These are phyloP conservation scores for Pteruthius melanotis DNA, from an alignment of 2,113 vertebrate species.

Conservation along the genomic window DNA sequence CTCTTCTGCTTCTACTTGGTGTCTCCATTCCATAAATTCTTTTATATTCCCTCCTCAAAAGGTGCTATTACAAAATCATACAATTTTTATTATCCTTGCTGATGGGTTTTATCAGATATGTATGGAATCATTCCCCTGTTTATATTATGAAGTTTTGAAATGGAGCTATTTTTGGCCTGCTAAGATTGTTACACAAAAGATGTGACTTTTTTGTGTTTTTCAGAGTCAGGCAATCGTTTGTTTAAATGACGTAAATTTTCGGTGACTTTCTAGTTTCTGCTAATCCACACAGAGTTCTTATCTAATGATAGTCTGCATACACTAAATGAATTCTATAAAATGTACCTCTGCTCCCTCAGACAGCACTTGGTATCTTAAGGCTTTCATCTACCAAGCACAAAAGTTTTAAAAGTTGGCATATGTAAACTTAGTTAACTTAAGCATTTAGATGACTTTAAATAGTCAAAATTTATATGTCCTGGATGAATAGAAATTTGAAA, in stretches of 20 bases:
- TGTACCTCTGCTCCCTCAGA: not conserved
- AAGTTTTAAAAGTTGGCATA: not conserved
- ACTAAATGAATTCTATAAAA: not conserved
- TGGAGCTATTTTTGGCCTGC: not conserved
- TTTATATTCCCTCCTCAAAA: not conserved
- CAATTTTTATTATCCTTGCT: not conserved
- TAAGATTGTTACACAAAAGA: not conserved
- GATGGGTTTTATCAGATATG: not conserved
- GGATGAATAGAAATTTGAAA: conserved; percentile 15
- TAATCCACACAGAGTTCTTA: not conserved
- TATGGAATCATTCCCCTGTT: not conserved
- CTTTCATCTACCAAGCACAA: not conserved
- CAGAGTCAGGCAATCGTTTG: not conserved
- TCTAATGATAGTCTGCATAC: not conserved
- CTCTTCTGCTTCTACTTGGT: not conserved
- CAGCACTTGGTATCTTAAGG: not conserved
- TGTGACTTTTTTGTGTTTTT: not conserved
- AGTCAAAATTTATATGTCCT: not conserved
- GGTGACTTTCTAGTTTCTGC: not conserved
- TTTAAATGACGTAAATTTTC: not conserved
- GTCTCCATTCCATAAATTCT: not conserved
- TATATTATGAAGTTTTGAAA: not conserved
- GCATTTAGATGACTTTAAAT: not conserved
- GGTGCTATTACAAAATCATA: not conserved
- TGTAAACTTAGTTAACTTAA: not conserved